Percentiles rank a stretch among this genome's conserved stretches.
phyloP scores from a whole-genome alignment of 2,888 invertebrate species.

The Drymonia ruficornis region DNA sequence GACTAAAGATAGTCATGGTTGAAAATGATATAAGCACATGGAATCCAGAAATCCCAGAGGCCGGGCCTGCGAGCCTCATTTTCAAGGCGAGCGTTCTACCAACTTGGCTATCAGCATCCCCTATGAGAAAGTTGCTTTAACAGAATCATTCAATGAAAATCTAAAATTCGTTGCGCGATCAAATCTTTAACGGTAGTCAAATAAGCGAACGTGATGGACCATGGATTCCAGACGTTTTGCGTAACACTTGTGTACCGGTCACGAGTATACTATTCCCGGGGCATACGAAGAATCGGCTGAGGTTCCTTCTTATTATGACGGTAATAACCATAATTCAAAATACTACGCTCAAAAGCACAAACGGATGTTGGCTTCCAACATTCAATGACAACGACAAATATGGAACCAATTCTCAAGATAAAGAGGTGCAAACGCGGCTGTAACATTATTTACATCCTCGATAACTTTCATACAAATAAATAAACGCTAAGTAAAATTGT shows the following conservation, averaged over 20 bases:
- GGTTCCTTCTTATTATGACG: background rate
- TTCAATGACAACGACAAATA: conserved; percentile 6
- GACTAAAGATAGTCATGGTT: too few species aligned
- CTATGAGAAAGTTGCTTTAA: too few species aligned
- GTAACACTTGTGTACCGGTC: background rate
- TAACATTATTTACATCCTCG: conserved; percentile 5
- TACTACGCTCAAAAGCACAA: conserved; percentile 1
- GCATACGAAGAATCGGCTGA: background rate
- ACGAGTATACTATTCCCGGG: background rate
- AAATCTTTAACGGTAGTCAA: too few species aligned
- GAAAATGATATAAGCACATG: too few species aligned
- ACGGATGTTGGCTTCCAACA: conserved; percentile 3
- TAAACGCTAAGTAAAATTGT: conserved; percentile 3
- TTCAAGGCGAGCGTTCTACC: too few species aligned
- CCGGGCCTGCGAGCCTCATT: too few species aligned
- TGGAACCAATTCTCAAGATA: conserved; percentile 1
- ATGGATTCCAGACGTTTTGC: background rate
- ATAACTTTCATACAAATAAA: conserved; percentile 4
- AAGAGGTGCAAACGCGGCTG: conserved; percentile 7
- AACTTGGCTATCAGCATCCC: too few species aligned
- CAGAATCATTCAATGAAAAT: background rate
- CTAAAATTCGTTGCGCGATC: background rate
- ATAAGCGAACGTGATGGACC: background rate
- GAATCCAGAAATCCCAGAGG: too few species aligned
- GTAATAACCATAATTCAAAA: conserved; percentile 1